Evolutionary conservation across 2,888 invertebrate species (phyloP).

Genomic region (Leucania comma): DNA sequence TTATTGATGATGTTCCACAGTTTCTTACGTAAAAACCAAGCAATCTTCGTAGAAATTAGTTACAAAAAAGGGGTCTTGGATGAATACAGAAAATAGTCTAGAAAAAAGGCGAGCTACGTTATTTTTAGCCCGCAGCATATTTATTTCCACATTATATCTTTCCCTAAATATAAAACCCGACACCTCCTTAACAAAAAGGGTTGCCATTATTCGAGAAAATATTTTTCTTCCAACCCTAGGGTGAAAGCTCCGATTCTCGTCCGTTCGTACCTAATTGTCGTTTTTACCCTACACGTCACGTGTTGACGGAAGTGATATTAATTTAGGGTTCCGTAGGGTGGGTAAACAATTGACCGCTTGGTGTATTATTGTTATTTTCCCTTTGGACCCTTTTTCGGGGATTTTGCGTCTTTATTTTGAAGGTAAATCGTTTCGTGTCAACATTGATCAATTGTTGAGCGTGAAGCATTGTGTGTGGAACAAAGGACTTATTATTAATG

Average conservation of each 20-base stretch:
- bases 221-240: conserved; percentile 62
- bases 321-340: conserved; percentile 82
- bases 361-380: conserved; percentile 73
- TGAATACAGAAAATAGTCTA: background rate
- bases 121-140: conserved; percentile 38
- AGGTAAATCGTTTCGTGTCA: conserved; percentile 63
- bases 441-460: conserved; percentile 63
- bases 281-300: conserved; percentile 78
- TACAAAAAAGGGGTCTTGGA: too few relatives aligned
- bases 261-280: conserved; percentile 65
- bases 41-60: background rate
- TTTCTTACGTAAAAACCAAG: too few relatives aligned
- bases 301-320: conserved; percentile 86
- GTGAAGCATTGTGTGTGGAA: conserved; percentile 54
- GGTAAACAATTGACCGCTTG: conserved; percentile 79
- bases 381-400: conserved; percentile 60
- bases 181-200: conserved; percentile 57
- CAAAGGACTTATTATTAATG: conserved; percentile 58
- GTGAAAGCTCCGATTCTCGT: conserved; percentile 56
- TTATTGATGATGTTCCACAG: too few relatives aligned
- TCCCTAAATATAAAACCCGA: conserved; percentile 53
- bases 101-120: background rate
- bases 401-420: conserved; percentile 66
- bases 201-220: conserved; percentile 63
- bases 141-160: conserved; percentile 51